Conservation (phyloP, 1,140 invertebrate genomes). For the Eriocheir sinensis region DNA sequence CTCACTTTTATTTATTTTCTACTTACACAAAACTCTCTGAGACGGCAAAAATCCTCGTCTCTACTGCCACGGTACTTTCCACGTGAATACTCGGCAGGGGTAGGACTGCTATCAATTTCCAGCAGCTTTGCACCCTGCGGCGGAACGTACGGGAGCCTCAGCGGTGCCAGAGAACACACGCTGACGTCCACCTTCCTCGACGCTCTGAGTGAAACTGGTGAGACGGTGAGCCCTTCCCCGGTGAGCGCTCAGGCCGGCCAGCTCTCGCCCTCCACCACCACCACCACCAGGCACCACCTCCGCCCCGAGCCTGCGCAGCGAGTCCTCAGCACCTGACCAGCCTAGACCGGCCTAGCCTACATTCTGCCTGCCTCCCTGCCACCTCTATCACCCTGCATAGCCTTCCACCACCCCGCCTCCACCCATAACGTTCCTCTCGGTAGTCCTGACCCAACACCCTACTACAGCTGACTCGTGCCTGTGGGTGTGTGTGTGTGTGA, state of each 20-base stretch:
- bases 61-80: background rate
- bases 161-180: background rate
- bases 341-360: background rate
- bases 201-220: background rate
- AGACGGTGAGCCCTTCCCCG: too few species aligned
- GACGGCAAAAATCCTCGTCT: background rate
- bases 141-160: background rate
- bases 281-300: background rate
- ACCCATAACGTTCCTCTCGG: background rate
- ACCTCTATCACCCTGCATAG: background rate
- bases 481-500: too few species aligned
- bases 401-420: background rate
- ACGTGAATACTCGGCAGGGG: background rate
- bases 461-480: too few species aligned
- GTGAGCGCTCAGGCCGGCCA: constrained; percentile 17
- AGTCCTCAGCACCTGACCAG: background rate
- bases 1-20: background rate
- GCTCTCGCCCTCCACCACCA: constrained; percentile 5
- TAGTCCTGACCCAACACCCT: background rate
- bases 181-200: background rate
- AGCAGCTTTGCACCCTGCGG: background rate
- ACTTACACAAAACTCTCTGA: background rate
- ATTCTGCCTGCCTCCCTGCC: background rate
- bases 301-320: background rate
- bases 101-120: background rate